Base-by-base conservation (phyloP, 1,140 invertebrate species). In the Phthorimaea operculella region DNA sequence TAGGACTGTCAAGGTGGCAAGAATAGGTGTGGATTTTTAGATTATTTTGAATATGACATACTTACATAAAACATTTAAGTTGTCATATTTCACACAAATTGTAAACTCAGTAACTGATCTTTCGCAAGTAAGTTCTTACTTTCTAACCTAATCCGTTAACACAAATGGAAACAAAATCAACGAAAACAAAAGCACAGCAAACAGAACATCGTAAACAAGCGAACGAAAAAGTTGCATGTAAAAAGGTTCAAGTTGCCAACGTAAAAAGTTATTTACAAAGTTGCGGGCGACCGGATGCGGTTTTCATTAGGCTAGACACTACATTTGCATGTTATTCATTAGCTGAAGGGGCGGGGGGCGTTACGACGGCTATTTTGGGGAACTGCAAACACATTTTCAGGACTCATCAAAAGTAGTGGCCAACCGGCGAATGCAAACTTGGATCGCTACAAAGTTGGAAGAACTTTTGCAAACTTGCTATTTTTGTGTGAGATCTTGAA, bases 321-420 rank as follows among this genome's bases (percentile, higher is more conserved):
- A 58, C 68, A 76, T 76, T 76, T 73, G 72, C 70, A 76, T 76
- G 64, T 72, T 74, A 74, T 76, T 76, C 73, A 76, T 76, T 74
- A 70, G 68, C 51, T 57, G 56, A 48, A 56, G 42, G 53, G 62
- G 58, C 52, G 57, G 51, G 56, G 51, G 49, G 51, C 45, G 53
- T 34, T 44, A 21, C 54, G 50, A 42, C 52, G 47, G 45, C 45
- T 47, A 44, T 21, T 58, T 47, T 17, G 44, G 44, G 9, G 16
- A 15, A 47, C 8, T 15, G 44, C 44, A 47, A 47, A 11, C 15
- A 15, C 44, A 47, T 47, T 47, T 47, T 47, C 44, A 47, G 16
- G 44, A 47, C 44, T 16, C 44, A 47, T 47, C 44, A 8, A 47
- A 47, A 47, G n/a, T 14, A 15, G 16, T 8, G 44, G 44, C 11